Percentiles rank a stretch among this genome's conserved stretches.
Conservation (phyloP, 1,140 invertebrate genomes). For the Scaptomyza montana region DNA sequence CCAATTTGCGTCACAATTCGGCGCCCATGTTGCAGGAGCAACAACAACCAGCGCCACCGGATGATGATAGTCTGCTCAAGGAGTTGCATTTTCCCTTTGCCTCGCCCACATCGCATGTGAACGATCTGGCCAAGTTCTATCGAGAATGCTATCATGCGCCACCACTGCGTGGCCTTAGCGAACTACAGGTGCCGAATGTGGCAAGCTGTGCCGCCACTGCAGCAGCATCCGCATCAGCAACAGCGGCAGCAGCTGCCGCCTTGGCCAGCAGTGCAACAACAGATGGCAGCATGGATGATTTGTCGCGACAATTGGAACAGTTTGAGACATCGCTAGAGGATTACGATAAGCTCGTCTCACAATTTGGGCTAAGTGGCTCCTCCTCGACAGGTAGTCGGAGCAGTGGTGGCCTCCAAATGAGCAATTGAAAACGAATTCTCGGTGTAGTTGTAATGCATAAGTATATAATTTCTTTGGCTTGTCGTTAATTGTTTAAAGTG, state of each 20-base stretch:
- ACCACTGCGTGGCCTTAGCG: conserved; percentile 87
- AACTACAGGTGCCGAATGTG: conserved; percentile 82
- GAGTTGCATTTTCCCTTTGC: conserved; percentile 86
- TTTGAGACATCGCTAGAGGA: conserved; percentile 90
- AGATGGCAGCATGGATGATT: conserved; percentile 86
- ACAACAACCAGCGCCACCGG: conserved; percentile 31
- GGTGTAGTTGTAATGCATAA: neutral
- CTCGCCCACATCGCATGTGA: conserved; percentile 84
- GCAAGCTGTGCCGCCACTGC: conserved; percentile 74
- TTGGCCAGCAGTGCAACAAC: conserved; percentile 37
- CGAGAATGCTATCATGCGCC: conserved; percentile 91
- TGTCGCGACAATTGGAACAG: conserved; percentile 89
- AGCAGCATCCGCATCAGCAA: conserved; percentile 69
- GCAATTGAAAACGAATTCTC: conserved; percentile 55
- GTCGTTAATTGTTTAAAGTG: conserved; percentile 1
- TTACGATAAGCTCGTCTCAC: conserved; percentile 89
- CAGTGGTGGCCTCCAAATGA: conserved; percentile 78
- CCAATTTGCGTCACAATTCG: conserved; percentile 59
- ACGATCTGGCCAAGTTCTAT: conserved; percentile 91
- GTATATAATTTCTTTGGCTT: neutral
- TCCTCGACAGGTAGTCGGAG: conserved; percentile 78
- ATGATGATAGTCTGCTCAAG: conserved; percentile 76
- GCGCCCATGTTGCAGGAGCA: conserved; percentile 48
- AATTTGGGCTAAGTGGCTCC: conserved; percentile 85
- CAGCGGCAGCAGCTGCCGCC: conserved; percentile 33